Base-by-base conservation (phyloP, 2,888 invertebrate genomes). In the Drosophila diplacantha region DNA sequence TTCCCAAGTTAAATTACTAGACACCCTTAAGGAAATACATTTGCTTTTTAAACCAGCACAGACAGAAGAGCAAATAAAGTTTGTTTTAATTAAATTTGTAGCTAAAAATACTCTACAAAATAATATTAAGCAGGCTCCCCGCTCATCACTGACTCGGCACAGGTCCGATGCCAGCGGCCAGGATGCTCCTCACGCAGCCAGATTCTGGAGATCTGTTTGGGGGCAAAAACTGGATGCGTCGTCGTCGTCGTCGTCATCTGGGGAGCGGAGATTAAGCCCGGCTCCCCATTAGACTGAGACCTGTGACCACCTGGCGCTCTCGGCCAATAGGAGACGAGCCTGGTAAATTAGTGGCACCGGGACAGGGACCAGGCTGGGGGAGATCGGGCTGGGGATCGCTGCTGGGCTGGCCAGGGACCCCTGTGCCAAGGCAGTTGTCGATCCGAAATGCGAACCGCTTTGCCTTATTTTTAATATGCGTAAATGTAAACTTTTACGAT, bases 241-340 rank as follows among this genome's bases (percentile, higher is more conserved):
- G 11, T 54, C 53, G 69, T 54, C 53, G 69, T 69, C 58, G 18
- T 53, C 31, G 12, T 53, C 54, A 61, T 69, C 63, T 54, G 67
- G 65, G 69, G 60, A 52, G 59, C 69, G 55, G 64, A 76, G 77
- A 77, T 83, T 83, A 81, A 81, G 73, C 72, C 69, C 66, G 44
- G 29, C 53, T 53, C 54, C 54, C 35, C 65, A 59, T 51, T 69
- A 51, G 50, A 46, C 50, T 26, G 57, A 41, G 59, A 49, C 16
- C 38, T 46, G 47, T 83, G 87, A 83, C 87, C 87, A 87, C 87
- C 87, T 87, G 87, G 85, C 81, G 84, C 73, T 83, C 69, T 80
- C 67, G 67, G 70, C 87, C 87, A 87, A 87, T 87, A 85, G 81
- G 80, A 75, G 73, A 51, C 35, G 66, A 79, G 81, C 81, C 84